phyloP scores from a whole-genome alignment of 2,888 invertebrate genomes.

The Cephus pygmeus region DNA sequence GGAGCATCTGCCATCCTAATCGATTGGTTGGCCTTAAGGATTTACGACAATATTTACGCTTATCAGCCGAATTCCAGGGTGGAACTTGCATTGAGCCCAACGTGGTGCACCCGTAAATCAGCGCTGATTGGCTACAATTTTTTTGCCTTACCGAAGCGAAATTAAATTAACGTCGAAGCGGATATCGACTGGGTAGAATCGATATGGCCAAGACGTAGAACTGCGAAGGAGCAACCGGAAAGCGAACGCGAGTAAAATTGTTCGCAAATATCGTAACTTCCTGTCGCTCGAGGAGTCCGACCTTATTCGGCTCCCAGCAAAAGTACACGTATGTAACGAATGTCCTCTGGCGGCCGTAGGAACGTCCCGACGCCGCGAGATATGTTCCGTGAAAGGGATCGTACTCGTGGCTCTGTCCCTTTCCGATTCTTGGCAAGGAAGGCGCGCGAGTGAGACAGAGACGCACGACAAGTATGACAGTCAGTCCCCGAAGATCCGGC shows the following conservation, averaged over 20 bases:
- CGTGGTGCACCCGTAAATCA: slow-evolving; percentile 7
- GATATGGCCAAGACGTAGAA: slow-evolving; percentile 1
- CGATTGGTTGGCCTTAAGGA: slow-evolving; percentile 5
- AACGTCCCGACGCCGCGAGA: background rate
- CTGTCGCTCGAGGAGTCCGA: background rate
- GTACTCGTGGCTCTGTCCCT: background rate
- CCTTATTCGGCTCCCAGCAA: background rate
- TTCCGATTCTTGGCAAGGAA: background rate
- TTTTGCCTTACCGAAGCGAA: background rate
- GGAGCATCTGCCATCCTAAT: background rate
- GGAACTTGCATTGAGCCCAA: background rate
- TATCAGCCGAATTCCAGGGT: slow-evolving; percentile 9
- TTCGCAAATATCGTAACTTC: background rate
- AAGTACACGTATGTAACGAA: background rate
- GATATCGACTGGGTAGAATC: slow-evolving; percentile 4
- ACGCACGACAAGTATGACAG: background rate
- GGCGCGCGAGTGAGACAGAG: background rate
- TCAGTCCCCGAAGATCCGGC: background rate
- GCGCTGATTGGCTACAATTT: slow-evolving; percentile 2
- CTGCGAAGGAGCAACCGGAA: background rate
- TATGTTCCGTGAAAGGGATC: background rate
- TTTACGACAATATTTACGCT: slow-evolving; percentile 23
- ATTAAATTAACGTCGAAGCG: slow-evolving; percentile 5
- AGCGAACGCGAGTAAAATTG: background rate
- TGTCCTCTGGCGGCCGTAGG: background rate